Evolutionary conservation across 2,888 invertebrate genomes (phyloP).

Genomic region (Macaria liturata): DNA sequence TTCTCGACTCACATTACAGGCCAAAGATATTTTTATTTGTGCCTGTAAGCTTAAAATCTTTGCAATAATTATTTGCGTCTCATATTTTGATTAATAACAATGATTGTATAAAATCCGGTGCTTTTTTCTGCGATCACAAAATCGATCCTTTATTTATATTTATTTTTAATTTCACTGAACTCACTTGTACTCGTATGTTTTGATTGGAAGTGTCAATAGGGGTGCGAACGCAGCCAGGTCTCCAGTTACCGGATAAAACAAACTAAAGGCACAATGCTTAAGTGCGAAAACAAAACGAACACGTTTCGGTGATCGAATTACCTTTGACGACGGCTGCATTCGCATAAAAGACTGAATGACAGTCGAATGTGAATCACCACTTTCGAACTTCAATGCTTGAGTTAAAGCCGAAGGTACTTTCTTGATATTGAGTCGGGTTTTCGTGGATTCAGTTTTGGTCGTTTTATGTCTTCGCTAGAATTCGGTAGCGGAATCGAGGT

Average conservation of each 20-base stretch:
- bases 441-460: conserved; percentile 4
- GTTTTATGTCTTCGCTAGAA: conserved; percentile 4
- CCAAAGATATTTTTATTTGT: too few relatives aligned
- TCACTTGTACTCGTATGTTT: conserved; percentile 66
- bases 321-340: conserved; percentile 75
- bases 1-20: too few relatives aligned
- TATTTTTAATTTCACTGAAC: conserved; percentile 18
- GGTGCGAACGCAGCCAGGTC: conserved; percentile 66
- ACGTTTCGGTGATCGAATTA: conserved; percentile 74
- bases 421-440: conserved; percentile 10
- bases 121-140: not conserved
- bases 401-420: conserved; percentile 29
- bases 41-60: too few relatives aligned
- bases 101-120: conserved; percentile 1
- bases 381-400: conserved; percentile 35
- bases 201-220: conserved; percentile 80
- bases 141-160: conserved; percentile 1
- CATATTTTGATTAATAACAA: not conserved
- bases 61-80: too few relatives aligned
- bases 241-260: conserved; percentile 73
- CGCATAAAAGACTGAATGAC: conserved; percentile 61
- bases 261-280: conserved; percentile 75
- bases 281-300: conserved; percentile 80
- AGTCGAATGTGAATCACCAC: conserved; percentile 39
- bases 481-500: not conserved